These are phyloP conservation scores for Timema cristinae DNA, from an alignment of 2,888 invertebrate species.

Conservation along the genomic window DNA sequence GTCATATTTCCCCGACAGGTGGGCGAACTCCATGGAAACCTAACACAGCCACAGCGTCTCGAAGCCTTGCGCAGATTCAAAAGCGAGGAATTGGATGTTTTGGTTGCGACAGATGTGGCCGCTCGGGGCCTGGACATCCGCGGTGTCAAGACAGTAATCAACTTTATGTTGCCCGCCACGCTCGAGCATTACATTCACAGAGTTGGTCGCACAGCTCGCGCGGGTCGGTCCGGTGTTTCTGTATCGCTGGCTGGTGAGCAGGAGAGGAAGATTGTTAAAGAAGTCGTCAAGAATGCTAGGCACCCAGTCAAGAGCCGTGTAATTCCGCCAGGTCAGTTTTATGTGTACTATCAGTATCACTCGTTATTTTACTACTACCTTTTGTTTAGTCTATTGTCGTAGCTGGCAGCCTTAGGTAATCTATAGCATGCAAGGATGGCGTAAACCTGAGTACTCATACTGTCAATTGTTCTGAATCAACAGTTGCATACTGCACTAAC, in stretches of 20 bases:
- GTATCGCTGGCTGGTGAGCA: constrained; percentile 93
- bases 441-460: too few relatives aligned
- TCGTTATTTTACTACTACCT: constrained; percentile 20
- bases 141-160: constrained; percentile 93
- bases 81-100: constrained; percentile 75
- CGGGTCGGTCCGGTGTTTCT: constrained; percentile 88
- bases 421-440: too few relatives aligned
- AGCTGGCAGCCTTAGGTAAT: too few relatives aligned
- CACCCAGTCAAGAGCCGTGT: constrained; percentile 83
- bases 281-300: constrained; percentile 80
- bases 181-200: constrained; percentile 95
- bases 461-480: too few relatives aligned
- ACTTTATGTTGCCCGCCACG: constrained; percentile 92
- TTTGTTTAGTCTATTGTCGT: too few relatives aligned
- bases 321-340: constrained; percentile 60
- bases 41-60: constrained; percentile 92
- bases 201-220: constrained; percentile 91
- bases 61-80: constrained; percentile 86
- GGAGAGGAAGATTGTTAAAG: constrained; percentile 87
- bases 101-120: constrained; percentile 93
- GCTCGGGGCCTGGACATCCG: constrained; percentile 93
- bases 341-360: constrained; percentile 7
- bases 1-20: constrained; percentile 43
- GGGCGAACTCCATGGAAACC: constrained; percentile 91
- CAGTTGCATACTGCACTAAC: too few relatives aligned